Percentiles rank a stretch among this genome's conserved stretches.
Conservation (phyloP, 2,888 invertebrate genomes). For the Acrobasis consociella region DNA sequence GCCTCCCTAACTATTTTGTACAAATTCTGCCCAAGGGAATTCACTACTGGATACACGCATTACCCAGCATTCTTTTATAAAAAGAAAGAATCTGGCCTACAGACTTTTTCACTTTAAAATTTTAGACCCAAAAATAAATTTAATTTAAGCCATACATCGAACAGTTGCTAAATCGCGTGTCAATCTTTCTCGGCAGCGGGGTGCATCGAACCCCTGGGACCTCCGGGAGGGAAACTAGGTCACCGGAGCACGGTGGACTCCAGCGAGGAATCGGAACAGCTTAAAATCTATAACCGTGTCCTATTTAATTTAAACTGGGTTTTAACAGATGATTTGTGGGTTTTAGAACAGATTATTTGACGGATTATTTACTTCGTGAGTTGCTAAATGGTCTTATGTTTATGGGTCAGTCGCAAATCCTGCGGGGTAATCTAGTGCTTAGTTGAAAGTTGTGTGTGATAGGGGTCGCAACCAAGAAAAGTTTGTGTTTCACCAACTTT, state of each 20-base stretch:
- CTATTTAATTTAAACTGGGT: slow-evolving; percentile 16
- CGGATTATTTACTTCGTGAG: not conserved
- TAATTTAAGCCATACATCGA: not conserved
- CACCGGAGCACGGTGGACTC: slow-evolving; percentile 53
- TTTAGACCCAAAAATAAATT: no score
- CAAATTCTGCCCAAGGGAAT: no score
- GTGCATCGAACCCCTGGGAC: slow-evolving; percentile 27
- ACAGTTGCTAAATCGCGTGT: slow-evolving; percentile 5
- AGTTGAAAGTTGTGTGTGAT: no score
- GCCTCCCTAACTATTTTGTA: no score
- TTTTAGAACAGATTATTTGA: not conserved
- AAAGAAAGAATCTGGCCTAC: no score
- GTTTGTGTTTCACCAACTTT: no score
- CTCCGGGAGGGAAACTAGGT: slow-evolving; percentile 58
- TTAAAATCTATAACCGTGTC: slow-evolving; percentile 25
- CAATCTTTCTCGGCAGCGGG: slow-evolving; percentile 14
- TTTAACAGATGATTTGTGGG: slow-evolving; percentile 2
- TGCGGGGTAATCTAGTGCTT: no score
- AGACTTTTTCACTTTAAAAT: no score
- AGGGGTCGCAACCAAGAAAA: no score
- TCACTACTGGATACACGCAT: no score
- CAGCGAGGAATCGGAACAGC: slow-evolving; percentile 22
- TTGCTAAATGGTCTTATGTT: not conserved
- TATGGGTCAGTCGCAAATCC: not conserved
- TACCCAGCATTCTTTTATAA: no score